Evolutionary conservation across 2,113 vertebrate species (phyloP).

Genomic region (Ursus arctos): DNA sequence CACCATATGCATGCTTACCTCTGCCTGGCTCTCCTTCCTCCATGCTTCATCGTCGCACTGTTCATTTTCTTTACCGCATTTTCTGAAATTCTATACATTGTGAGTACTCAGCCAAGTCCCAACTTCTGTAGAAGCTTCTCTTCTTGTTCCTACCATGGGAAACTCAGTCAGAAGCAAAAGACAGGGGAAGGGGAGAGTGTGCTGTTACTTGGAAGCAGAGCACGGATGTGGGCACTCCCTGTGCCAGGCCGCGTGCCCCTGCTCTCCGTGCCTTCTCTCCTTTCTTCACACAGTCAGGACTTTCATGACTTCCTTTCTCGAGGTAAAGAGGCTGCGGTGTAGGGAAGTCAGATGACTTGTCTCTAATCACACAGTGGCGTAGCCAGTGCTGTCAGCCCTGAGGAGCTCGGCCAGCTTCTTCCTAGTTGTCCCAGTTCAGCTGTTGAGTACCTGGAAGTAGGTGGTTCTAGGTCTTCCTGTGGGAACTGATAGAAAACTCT

Average conservation of each 20-base stretch:
- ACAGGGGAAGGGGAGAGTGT: not conserved
- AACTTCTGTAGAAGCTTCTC: not conserved
- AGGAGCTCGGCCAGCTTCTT: not conserved
- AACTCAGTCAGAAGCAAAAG: not conserved
- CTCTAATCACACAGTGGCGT: too few species aligned
- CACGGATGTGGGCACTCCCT: not conserved
- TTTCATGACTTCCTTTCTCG: not conserved
- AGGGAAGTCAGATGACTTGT: not conserved
- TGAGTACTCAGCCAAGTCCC: not conserved
- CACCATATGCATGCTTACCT: not conserved
- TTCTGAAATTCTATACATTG: not conserved
- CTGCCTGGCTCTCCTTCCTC: not conserved
- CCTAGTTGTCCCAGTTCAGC: not conserved
- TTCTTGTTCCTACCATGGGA: not conserved
- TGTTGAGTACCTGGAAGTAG: not conserved
- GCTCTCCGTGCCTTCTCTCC: not conserved
- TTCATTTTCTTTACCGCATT: not conserved
- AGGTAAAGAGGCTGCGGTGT: not conserved
- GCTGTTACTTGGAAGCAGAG: not conserved
- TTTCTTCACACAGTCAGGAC: not conserved
- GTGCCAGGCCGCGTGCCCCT: rapidly evolving
- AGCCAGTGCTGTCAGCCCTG: not conserved
- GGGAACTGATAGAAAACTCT: not conserved
- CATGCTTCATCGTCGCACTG: rapidly evolving
- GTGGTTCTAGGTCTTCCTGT: not conserved